A percentile compares a stretch with the other conserved stretches of the same genome.
These are phyloP conservation scores for Bimastos eiseni DNA, from an alignment of 2,888 invertebrate genomes.

Conservation along the genomic window DNA sequence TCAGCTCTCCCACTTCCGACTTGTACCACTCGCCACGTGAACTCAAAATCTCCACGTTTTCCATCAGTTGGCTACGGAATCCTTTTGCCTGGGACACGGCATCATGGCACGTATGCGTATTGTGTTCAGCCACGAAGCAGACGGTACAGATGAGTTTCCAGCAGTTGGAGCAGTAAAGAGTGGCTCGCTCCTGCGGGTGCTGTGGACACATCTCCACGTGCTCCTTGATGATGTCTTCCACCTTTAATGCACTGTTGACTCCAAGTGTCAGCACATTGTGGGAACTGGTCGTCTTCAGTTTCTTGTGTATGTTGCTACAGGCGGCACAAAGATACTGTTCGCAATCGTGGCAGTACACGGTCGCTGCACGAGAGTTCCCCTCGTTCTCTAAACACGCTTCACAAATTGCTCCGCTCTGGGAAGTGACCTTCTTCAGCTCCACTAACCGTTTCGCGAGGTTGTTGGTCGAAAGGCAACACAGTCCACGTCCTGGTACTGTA, in stretches of 20 bases:
- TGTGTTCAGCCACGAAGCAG: not conserved
- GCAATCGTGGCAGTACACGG: not conserved
- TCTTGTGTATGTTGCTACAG: not conserved
- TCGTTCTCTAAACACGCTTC: not conserved
- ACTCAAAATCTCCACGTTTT: not conserved
- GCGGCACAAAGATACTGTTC: not conserved
- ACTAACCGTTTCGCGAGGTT: not conserved
- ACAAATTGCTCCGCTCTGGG: not conserved
- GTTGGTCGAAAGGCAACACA: not conserved
- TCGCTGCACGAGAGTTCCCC: not conserved
- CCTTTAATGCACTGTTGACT: not conserved
- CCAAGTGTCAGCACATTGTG: not conserved
- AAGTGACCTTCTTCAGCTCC: not conserved
- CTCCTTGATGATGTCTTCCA: not conserved
- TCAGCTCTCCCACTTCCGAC: not conserved
- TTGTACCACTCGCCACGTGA: not conserved
- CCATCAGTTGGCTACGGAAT: not conserved
- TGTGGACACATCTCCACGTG: not conserved
- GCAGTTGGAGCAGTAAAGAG: slow-evolving; percentile 6
- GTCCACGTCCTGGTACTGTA: not conserved
- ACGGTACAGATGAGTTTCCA: not conserved
- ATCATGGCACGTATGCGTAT: not conserved
- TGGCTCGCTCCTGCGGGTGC: not conserved
- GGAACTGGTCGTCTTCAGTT: not conserved
- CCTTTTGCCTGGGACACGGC: not conserved